phyloP scores from a whole-genome alignment of 2,797 vertebrate species.

The Nannoperca australis region DNA sequence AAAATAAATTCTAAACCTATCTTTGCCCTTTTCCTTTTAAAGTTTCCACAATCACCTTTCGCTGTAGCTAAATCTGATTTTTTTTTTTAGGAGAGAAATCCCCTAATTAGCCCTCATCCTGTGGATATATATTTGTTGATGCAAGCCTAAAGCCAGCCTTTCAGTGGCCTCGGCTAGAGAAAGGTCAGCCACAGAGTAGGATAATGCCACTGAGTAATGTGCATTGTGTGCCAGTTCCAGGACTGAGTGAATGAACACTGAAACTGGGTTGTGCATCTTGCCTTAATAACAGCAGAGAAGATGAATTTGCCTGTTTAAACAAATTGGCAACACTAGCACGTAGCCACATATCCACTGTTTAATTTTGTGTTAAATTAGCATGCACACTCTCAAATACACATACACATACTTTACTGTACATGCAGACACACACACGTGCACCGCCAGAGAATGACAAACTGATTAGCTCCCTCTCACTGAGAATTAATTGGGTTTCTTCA shows the following conservation, averaged over 20 bases:
- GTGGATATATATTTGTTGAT: slow-evolving; percentile 18
- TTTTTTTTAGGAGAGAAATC: too few relatives aligned
- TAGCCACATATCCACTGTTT: slow-evolving; percentile 16
- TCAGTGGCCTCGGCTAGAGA: slow-evolving; percentile 23
- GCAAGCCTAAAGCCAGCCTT: slow-evolving; percentile 10
- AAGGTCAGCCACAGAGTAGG: slow-evolving; percentile 3
- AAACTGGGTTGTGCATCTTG: slow-evolving; percentile 23
- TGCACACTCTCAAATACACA: slow-evolving; percentile 19
- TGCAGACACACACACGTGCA: slow-evolving; percentile 36
- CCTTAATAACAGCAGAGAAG: slow-evolving; percentile 11
- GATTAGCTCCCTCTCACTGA: slow-evolving; percentile 80
- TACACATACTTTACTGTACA: slow-evolving; percentile 17
- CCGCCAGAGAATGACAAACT: slow-evolving; percentile 69
- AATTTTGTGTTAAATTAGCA: slow-evolving; percentile 34
- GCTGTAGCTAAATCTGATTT: not conserved
- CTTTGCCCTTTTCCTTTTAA: not conserved
- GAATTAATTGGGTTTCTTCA: slow-evolving; percentile 86
- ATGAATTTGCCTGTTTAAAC: slow-evolving; percentile 41
- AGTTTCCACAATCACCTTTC: slow-evolving; percentile 2
- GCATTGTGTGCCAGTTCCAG: slow-evolving; percentile 10
- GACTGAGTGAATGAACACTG: slow-evolving; percentile 15
- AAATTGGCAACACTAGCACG: slow-evolving; percentile 45
- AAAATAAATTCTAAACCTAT: slow-evolving; percentile 3
- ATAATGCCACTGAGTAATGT: slow-evolving; percentile 9
- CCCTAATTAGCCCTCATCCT: slow-evolving; percentile 28